Conservation (phyloP, 2,888 invertebrate species). For the Galerucella calmariensis region DNA sequence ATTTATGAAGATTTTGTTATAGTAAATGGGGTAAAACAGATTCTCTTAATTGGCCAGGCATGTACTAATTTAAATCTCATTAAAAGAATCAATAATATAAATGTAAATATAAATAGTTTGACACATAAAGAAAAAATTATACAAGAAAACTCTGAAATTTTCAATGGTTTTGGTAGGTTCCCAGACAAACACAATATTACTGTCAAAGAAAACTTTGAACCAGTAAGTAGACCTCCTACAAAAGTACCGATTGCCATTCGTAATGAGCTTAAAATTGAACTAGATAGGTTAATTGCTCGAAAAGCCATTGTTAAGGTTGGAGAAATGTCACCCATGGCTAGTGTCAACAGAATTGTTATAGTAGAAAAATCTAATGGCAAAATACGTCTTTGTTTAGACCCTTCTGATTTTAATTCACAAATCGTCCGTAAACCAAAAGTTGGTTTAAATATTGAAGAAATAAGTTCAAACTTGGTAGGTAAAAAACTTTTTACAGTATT, state of each 20-base stretch:
- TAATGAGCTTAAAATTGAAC: not conserved
- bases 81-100: constrained; percentile 37
- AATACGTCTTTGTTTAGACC: constrained; percentile 26
- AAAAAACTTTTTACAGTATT: constrained; percentile 21
- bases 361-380: constrained; percentile 26
- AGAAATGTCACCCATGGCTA: constrained; percentile 15
- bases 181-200: constrained; percentile 27
- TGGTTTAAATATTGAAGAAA: constrained; percentile 27
- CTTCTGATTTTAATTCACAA: constrained; percentile 24
- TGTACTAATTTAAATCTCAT: constrained; percentile 38
- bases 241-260: constrained; percentile 17
- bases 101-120: not conserved
- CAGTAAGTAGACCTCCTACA: constrained; percentile 14
- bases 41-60: constrained; percentile 34
- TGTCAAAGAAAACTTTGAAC: constrained; percentile 24
- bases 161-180: constrained; percentile 23
- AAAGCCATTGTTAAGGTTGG: not conserved
- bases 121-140: constrained; percentile 30
- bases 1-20: constrained; percentile 43
- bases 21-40: constrained; percentile 24
- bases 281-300: not conserved
- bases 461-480: constrained; percentile 13
- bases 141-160: constrained; percentile 23
- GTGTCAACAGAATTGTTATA: constrained; percentile 25
- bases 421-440: constrained; percentile 29